Base-by-base conservation (phyloP, 2,888 invertebrate genomes). In the Drosophila tanythrix region DNA sequence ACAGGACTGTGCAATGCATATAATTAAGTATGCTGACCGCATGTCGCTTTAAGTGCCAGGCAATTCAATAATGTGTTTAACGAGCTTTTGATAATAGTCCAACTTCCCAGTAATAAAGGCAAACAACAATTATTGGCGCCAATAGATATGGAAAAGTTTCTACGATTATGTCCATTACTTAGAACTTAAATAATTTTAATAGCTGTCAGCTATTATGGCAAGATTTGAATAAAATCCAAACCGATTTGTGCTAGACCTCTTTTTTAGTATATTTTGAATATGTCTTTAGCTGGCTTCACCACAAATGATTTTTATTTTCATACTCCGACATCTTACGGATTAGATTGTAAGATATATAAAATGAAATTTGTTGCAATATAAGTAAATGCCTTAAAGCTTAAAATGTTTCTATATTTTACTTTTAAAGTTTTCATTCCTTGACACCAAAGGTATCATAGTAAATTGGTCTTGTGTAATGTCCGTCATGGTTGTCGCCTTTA, bases 11-110 rank as follows among this genome's bases (percentile, higher is more conserved):
- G 53, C 69, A 53, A 68, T 71, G 84, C 76, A 69, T 84, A 82
- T 89, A 87, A 89, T 84, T 84, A 89, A 87, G 82, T 87, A 69
- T 76, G 72, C 88, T 70, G 68, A 68, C 51, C 51, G 68, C 66
- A 71, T 86, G 74, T 73, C 84, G 63, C 68, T 75, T 79, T 74
- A 84, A 85, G 84, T 85, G 89, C 82, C 82, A 58, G 63, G 43
- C 87, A 76, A 74, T 77, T 64, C 66, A 38, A 40, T 43, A 46
- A 48, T 35, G 57, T 53, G 43, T 53, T 40, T 50, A 76, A 81
- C 73, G 58, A 68, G 72, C 79, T 66, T 74, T 69, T 63, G 62
- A 76, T 68, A 25, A 59, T 52, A 35, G 63, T 29, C 25, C 59
- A 38, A 31, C 56, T 59, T 59, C 43, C 18, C 31, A 35, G 51